These are phyloP conservation scores for Podarcis cretensis DNA, from an alignment of 2,113 vertebrate genomes.

Conservation along the genomic window DNA sequence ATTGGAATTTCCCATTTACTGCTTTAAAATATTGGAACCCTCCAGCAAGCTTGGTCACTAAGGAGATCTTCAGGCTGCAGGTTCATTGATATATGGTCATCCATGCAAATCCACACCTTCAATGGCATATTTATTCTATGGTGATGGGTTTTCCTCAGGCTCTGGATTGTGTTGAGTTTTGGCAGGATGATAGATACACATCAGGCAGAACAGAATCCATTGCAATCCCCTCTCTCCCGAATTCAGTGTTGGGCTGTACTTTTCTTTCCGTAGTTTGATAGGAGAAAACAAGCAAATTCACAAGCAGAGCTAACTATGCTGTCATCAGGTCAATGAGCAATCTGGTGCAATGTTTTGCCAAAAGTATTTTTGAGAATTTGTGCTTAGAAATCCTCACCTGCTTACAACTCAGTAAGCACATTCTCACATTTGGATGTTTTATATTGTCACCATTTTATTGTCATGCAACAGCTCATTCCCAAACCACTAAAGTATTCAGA, in stretches of 20 bases:
- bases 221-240: background rate
- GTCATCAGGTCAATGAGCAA: background rate
- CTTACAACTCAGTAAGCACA: background rate
- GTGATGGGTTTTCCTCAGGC: too few species aligned
- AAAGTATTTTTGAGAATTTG: background rate
- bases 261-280: background rate
- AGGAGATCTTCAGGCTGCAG: background rate
- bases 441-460: background rate
- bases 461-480: background rate
- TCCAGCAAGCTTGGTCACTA: too few species aligned
- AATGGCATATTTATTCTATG: background rate
- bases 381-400: background rate
- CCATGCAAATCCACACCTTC: background rate
- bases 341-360: background rate
- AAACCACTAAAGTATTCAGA: background rate
- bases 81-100: background rate
- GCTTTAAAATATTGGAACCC: background rate
- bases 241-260: background rate
- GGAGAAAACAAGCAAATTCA: background rate
- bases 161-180: background rate
- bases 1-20: background rate
- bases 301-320: background rate
- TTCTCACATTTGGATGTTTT: background rate
- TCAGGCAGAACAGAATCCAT: background rate
- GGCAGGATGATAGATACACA: background rate